A percentile compares a stretch with the other conserved stretches of the same genome.
Conservation (phyloP, 2,797 vertebrate genomes). For the Muscicapa striata region DNA sequence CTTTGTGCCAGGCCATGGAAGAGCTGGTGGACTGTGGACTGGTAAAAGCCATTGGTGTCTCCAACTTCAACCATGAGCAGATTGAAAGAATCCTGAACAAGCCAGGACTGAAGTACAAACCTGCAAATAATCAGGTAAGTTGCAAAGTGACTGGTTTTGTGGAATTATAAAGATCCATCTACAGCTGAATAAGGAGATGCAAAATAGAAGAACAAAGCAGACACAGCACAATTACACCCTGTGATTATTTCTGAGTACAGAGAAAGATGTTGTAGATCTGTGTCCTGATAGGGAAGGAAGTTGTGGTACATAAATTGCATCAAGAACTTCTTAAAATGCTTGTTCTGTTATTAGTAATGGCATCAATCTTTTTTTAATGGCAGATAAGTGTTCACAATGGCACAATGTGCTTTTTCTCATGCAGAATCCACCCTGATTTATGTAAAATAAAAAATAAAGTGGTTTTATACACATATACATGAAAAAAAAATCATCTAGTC, state of each 20-base stretch:
- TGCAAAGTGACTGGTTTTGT: neutral
- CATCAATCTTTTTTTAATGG: neutral
- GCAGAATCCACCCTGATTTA: neutral
- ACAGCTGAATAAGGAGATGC: neutral
- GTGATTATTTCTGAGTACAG: neutral
- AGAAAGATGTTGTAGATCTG: neutral
- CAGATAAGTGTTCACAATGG: neutral
- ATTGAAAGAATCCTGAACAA: slow-evolving; percentile 83
- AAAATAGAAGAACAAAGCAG: neutral
- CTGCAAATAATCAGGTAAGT: slow-evolving; percentile 84
- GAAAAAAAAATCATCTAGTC: neutral
- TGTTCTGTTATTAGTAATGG: neutral
- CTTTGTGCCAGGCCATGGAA: slow-evolving; percentile 78
- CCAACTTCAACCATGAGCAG: slow-evolving; percentile 87
- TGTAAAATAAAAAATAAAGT: neutral
- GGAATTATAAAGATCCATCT: neutral
- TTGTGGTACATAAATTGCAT: neutral
- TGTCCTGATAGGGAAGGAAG: neutral
- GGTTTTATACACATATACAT: neutral
- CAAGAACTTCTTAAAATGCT: neutral
- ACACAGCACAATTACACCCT: neutral
- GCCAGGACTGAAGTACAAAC: slow-evolving; percentile 84
- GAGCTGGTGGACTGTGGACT: slow-evolving; percentile 82
- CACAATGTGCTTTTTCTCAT: neutral
- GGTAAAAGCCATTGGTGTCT: slow-evolving; percentile 84